Evolutionary conservation across 2,113 vertebrate genomes (phyloP).

Genomic region (Globicephala melas): DNA sequence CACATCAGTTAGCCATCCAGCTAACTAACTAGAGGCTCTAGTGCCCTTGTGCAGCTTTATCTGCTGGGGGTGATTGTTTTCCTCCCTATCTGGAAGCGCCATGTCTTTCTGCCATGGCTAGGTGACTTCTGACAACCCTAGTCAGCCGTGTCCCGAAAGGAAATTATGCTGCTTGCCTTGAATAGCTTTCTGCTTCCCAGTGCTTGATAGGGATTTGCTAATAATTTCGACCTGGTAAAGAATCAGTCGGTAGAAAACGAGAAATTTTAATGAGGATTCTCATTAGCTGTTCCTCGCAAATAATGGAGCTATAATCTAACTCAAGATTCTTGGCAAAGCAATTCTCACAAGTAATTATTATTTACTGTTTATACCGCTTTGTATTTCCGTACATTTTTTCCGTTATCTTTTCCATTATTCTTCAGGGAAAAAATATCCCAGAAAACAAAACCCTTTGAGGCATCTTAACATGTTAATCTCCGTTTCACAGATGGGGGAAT

Average conservation of each 20-base stretch:
- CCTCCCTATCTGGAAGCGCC: background rate
- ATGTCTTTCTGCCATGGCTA: background rate
- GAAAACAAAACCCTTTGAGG: slow-evolving; percentile 6
- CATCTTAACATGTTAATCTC: slow-evolving; percentile 22
- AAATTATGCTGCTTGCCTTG: background rate
- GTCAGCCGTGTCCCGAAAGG: background rate
- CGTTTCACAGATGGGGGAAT: slow-evolving; percentile 6
- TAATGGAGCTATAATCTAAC: slow-evolving; percentile 20
- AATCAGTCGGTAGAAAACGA: slow-evolving; percentile 57
- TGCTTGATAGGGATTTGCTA: background rate
- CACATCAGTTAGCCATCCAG: background rate
- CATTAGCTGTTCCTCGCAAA: slow-evolving; percentile 37
- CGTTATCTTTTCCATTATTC: slow-evolving; percentile 50
- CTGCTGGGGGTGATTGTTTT: background rate
- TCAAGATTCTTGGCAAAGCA: slow-evolving; percentile 11
- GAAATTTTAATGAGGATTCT: slow-evolving; percentile 54
- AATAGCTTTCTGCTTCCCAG: background rate
- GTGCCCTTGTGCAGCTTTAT: background rate
- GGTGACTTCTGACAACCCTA: background rate
- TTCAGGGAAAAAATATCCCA: background rate
- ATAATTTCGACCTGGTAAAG: slow-evolving; percentile 44
- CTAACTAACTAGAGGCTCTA: background rate
- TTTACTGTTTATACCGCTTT: slow-evolving; percentile 54
- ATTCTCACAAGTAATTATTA: slow-evolving; percentile 63
- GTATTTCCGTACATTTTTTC: slow-evolving; percentile 37